Conservation (phyloP, 1,140 invertebrate species). For the Chironomus tepperi region DNA sequence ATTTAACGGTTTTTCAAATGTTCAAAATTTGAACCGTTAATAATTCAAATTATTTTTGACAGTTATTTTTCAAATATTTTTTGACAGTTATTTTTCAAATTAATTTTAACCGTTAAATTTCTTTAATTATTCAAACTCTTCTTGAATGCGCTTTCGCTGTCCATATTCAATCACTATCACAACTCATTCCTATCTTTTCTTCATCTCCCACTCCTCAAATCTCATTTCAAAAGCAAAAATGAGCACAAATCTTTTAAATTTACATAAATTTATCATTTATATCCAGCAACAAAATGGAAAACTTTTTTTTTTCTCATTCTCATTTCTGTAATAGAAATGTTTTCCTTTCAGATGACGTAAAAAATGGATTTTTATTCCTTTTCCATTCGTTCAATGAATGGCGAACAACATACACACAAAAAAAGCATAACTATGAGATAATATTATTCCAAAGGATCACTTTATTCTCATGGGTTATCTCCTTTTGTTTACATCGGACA, state of each 20-base stretch:
- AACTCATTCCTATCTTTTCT: too few species aligned
- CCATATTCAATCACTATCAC: too few species aligned
- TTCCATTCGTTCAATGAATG: neutral
- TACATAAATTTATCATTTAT: slow-evolving; percentile 15
- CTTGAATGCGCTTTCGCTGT: too few species aligned
- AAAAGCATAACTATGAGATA: neutral
- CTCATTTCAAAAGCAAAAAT: neutral
- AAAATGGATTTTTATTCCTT: neutral
- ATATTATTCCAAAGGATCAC: neutral
- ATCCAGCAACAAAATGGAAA: neutral
- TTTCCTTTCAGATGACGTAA: slow-evolving; percentile 8
- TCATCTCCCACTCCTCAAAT: too few species aligned
- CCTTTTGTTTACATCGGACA: too few species aligned
- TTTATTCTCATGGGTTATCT: neutral
- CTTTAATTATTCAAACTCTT: too few species aligned
- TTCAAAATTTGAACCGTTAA: too few species aligned
- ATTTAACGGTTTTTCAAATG: too few species aligned
- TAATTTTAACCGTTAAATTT: too few species aligned
- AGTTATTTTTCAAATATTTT: too few species aligned
- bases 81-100: too few species aligned
- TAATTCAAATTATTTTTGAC: too few species aligned
- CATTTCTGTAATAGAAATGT: neutral
- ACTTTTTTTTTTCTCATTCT: neutral
- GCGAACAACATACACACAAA: neutral
- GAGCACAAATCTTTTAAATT: slow-evolving; percentile 14